Evolutionary conservation across 2,113 vertebrate species (phyloP).

Genomic region (Benitochromis conjunctus): DNA sequence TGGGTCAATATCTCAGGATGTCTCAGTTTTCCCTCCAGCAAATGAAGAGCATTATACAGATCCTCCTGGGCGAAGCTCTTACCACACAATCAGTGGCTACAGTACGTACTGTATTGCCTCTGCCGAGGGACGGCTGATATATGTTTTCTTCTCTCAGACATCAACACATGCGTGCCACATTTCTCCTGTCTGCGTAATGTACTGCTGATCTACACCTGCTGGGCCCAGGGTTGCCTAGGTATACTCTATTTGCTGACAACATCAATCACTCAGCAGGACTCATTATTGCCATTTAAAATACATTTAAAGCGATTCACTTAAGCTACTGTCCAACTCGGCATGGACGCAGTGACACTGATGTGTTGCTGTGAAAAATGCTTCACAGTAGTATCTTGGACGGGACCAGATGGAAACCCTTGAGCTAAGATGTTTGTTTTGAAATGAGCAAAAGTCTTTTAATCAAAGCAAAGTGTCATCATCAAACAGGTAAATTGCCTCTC

Average conservation of each 20-base stretch:
- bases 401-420: neutral
- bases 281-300: conserved; percentile 74
- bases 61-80: conserved; percentile 37
- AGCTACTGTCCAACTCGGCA: conserved; percentile 32
- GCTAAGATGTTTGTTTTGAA: neutral
- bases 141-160: conserved; percentile 42
- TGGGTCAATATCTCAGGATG: conserved; percentile 68
- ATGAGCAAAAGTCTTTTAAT: neutral
- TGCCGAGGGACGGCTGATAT: conserved; percentile 46
- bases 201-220: conserved; percentile 75
- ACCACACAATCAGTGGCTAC: conserved; percentile 27
- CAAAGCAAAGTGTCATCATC: neutral
- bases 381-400: neutral
- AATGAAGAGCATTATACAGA: conserved; percentile 59
- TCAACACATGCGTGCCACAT: conserved; percentile 63
- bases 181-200: conserved; percentile 68
- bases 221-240: conserved; percentile 69
- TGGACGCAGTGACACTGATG: conserved; percentile 26
- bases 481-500: neutral
- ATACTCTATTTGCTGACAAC: conserved; percentile 58
- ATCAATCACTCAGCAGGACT: conserved; percentile 75
- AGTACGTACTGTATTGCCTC: conserved; percentile 1
- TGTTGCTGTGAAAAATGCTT: conserved; percentile 22
- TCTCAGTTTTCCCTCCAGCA: conserved; percentile 64
- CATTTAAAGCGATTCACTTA: conserved; percentile 62